Conservation (phyloP, 2,888 invertebrate genomes). For the Perithous albicinctus region DNA sequence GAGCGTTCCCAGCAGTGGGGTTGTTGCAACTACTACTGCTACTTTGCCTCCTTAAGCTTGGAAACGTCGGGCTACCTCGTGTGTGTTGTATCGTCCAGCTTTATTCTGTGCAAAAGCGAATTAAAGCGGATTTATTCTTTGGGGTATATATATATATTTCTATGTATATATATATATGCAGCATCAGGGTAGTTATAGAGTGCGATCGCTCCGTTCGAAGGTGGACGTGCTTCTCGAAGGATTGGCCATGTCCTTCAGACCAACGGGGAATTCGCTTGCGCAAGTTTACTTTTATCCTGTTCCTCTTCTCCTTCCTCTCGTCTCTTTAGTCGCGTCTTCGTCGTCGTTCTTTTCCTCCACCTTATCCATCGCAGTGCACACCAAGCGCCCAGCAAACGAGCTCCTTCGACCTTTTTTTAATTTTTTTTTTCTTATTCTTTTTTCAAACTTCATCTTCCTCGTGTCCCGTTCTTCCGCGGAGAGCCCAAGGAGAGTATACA, state of each 20-base stretch:
- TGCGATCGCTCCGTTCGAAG: constrained; percentile 14
- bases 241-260: constrained; percentile 37
- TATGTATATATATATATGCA: neutral
- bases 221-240: constrained; percentile 21
- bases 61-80: neutral
- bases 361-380: constrained; percentile 39
- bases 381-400: constrained; percentile 55
- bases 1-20: too few species aligned
- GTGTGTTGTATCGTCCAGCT: neutral
- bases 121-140: constrained; percentile 44
- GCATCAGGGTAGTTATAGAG: neutral
- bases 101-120: constrained; percentile 11
- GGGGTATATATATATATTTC: neutral
- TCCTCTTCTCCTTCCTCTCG: constrained; percentile 18
- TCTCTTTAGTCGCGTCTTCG: constrained; percentile 28
- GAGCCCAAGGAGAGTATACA: constrained; percentile 11
- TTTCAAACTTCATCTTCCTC: constrained; percentile 50
- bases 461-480: constrained; percentile 25
- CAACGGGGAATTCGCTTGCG: constrained; percentile 40
- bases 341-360: constrained; percentile 21
- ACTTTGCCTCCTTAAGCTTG: constrained; percentile 39
- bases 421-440: constrained; percentile 35
- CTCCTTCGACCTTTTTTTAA: constrained; percentile 34
- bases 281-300: constrained; percentile 54
- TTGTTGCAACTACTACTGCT: constrained; percentile 9